Percentiles rank a stretch among this genome's conserved stretches.
Conservation (phyloP, 2,797 vertebrate genomes). For the Echiichthys vipera region DNA sequence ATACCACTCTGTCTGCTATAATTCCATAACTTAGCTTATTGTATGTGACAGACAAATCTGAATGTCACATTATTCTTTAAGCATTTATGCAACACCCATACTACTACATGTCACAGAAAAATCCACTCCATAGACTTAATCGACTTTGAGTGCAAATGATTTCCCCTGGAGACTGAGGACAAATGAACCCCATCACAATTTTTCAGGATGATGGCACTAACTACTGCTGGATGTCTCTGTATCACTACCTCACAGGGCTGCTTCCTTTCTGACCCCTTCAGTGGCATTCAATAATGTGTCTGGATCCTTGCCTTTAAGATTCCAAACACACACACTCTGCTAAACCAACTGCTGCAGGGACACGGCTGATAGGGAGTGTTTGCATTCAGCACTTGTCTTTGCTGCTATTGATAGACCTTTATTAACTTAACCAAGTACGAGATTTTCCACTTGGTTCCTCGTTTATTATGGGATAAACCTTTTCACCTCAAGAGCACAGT, state of each 20-base stretch:
- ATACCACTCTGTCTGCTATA: slow-evolving; percentile 61
- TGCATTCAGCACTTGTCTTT: slow-evolving; percentile 72
- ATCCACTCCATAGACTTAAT: slow-evolving; percentile 18
- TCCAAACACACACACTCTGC: slow-evolving; percentile 76
- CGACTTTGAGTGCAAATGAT: slow-evolving; percentile 29
- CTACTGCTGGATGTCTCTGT: slow-evolving; percentile 42
- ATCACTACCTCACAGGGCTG: slow-evolving; percentile 41
- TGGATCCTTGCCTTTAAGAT: slow-evolving; percentile 78
- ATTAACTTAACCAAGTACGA: slow-evolving; percentile 67
- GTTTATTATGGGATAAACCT: slow-evolving; percentile 54
- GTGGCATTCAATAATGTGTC: slow-evolving; percentile 69
- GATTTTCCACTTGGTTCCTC: slow-evolving; percentile 37
- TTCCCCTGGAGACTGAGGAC: slow-evolving; percentile 29
- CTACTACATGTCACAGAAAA: slow-evolving; percentile 18
- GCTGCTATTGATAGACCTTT: slow-evolving; percentile 68
- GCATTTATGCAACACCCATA: slow-evolving; percentile 23
- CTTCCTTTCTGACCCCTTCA: slow-evolving; percentile 68
- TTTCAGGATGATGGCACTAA: slow-evolving; percentile 35
- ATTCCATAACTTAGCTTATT: slow-evolving; percentile 64
- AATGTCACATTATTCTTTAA: slow-evolving; percentile 49
- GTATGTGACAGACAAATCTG: slow-evolving; percentile 61
- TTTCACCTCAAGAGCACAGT: slow-evolving; percentile 32
- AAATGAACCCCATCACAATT: slow-evolving; percentile 36
- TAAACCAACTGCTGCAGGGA: slow-evolving; percentile 74
- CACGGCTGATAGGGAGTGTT: slow-evolving; percentile 71